Base-by-base conservation (phyloP, 2,797 vertebrate genomes). In the Pangasius larnaudii region DNA sequence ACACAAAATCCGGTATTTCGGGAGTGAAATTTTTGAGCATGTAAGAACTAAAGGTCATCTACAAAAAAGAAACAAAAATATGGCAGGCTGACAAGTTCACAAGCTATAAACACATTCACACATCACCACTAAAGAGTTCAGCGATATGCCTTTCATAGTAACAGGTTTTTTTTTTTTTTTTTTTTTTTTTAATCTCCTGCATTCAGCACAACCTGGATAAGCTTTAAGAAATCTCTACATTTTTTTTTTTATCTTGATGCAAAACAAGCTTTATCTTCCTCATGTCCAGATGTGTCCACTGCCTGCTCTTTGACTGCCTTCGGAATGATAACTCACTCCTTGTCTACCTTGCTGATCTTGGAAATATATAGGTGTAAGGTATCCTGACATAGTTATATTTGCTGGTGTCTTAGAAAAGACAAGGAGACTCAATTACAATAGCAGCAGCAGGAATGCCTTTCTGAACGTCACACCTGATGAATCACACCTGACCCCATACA, bases 381-480 rank as follows among this genome's bases (percentile, higher is more conserved):
- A 95, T 96, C 96, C 96, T 97, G 96, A 97, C 96, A 97, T 96
- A 97, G 96, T 96, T 97, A 96, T 96, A 95, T 96, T 95, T 96
- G 96, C 95, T 93, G 88, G 95, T 96, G 95, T 97, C 96, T 96
- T 96, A 95, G 95, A 97, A 96, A 94, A 97, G 97, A 98, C 96
- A 97, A 97, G 97, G 95, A 95, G 97, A 96, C 95, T 97, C 97
- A 96, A 96, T 97, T 97, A 96, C 95, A 91, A 94, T 92, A 94
- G 94, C 93, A 90, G 95, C 93, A 58, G 87, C 92, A 91, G 89
- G 91, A 95, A 95, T 93, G 95, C 92, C 94, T 92, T 93, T 92
- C 94, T 94, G 92, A 94, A 95, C 97, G 96, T 96, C 95, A 96
- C 94, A 95, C 96, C 92, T 96, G 96, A 96, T 95, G 96, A 96